Conservation (phyloP, 1,140 invertebrate species). For the Drosophila jambulina region DNA sequence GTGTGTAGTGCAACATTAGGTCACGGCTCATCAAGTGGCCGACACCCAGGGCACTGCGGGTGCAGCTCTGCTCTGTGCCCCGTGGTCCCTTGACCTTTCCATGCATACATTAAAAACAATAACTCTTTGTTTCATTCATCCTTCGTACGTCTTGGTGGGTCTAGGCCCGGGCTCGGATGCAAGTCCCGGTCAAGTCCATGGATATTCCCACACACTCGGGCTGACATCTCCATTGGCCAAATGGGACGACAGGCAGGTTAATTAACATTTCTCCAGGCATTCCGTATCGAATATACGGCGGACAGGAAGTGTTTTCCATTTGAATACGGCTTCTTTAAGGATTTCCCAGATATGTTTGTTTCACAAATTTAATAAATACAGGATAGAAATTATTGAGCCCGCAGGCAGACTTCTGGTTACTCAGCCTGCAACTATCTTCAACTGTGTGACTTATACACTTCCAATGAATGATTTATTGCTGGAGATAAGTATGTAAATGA, state of each 20-base stretch:
- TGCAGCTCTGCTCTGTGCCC: not conserved
- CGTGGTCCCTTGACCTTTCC: constrained; percentile 16
- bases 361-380: not conserved
- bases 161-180: not conserved
- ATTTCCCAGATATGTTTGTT: not conserved
- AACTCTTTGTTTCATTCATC: constrained; percentile 75
- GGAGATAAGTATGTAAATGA: not conserved
- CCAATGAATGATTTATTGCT: not conserved
- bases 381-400: not conserved
- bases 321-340: not conserved
- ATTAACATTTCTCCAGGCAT: constrained; percentile 22
- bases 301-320: constrained; percentile 33
- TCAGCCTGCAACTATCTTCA: not conserved
- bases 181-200: constrained; percentile 8
- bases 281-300: constrained; percentile 17
- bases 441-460: not conserved
- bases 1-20: constrained; percentile 81
- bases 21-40: constrained; percentile 66
- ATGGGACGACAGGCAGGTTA: constrained; percentile 18
- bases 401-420: not conserved
- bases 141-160: constrained; percentile 61
- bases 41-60: constrained; percentile 16
- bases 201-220: constrained; percentile 35
- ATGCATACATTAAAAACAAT: constrained; percentile 77
- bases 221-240: constrained; percentile 36